Conservation (phyloP, 2,888 invertebrate genomes). For the Hymenopus coronatus region DNA sequence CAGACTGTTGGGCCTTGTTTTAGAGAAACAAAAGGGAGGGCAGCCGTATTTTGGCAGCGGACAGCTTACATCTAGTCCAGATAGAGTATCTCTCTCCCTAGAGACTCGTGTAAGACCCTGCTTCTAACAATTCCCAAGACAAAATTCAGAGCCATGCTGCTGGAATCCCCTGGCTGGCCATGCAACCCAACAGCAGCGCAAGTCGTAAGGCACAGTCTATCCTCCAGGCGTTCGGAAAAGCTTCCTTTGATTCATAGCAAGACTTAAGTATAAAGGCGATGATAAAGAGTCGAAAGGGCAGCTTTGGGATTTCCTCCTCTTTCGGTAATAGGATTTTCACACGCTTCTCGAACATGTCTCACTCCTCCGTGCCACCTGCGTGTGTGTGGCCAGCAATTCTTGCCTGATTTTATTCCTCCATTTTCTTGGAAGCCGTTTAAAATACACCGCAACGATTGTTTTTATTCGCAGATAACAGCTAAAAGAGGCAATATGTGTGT, state of each 20-base stretch:
- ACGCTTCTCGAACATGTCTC: not conserved
- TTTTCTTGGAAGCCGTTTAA: no score
- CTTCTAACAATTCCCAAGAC: not conserved
- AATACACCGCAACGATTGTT: no score
- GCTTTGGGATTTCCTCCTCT: not conserved
- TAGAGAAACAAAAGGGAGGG: not conserved
- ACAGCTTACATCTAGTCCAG: not conserved
- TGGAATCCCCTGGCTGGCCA: not conserved
- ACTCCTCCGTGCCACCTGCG: not conserved
- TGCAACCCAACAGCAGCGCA: not conserved
- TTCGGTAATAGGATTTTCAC: not conserved
- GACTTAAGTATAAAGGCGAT: not conserved
- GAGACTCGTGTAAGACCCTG: not conserved
- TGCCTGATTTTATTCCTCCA: no score
- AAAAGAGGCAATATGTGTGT: no score
- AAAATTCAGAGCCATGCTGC: not conserved
- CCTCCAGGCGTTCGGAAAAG: not conserved
- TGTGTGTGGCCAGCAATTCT: not conserved
- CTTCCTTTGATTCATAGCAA: not conserved
- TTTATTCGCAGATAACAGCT: no score
- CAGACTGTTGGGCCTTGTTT: not conserved
- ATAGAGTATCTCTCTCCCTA: not conserved
- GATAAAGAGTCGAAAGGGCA: not conserved
- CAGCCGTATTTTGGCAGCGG: not conserved
- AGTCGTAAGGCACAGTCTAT: not conserved